phyloP scores from a whole-genome alignment of 2,797 vertebrate species.

The Poecilia wingei region DNA sequence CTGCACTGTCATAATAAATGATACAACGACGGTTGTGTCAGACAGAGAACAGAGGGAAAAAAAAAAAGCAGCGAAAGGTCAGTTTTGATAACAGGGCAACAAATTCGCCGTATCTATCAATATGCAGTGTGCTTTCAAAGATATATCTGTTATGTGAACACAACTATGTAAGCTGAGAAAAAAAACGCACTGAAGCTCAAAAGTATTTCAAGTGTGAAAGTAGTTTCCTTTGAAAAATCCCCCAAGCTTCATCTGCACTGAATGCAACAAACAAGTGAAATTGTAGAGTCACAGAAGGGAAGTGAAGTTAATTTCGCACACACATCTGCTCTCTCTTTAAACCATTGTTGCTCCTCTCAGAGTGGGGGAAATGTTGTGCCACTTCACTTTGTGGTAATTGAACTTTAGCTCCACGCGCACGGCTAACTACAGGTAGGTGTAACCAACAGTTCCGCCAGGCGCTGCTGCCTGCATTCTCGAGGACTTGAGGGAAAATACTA shows the following conservation, averaged over 20 bases:
- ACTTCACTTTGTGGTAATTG: constrained; percentile 50
- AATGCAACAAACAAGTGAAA: constrained; percentile 46
- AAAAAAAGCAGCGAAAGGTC: constrained; percentile 19
- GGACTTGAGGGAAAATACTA: constrained; percentile 60
- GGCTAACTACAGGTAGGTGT: constrained; percentile 53
- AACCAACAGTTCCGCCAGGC: constrained; percentile 50
- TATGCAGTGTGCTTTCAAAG: constrained; percentile 34
- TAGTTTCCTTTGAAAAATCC: constrained; percentile 64
- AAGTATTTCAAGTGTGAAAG: constrained; percentile 66
- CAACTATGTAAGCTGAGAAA: constrained; percentile 60
- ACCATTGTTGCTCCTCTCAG: constrained; percentile 8
- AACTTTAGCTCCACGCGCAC: constrained; percentile 42
- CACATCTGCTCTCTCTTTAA: constrained; percentile 12
- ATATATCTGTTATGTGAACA: constrained; percentile 38
- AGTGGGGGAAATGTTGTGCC: constrained; percentile 31
- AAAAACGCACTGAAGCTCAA: constrained; percentile 60
- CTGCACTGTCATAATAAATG: constrained; percentile 18
- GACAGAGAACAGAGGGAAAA: constrained; percentile 19
- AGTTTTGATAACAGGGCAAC: constrained; percentile 24
- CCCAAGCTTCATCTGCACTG: constrained; percentile 44
- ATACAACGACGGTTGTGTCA: constrained; percentile 30
- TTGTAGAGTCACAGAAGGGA: constrained; percentile 19
- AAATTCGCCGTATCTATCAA: constrained; percentile 36
- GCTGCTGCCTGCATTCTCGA: constrained; percentile 43
- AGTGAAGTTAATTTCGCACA: constrained; percentile 17